Base-by-base conservation (phyloP, 2,113 vertebrate species). In the Vimba vimba region DNA sequence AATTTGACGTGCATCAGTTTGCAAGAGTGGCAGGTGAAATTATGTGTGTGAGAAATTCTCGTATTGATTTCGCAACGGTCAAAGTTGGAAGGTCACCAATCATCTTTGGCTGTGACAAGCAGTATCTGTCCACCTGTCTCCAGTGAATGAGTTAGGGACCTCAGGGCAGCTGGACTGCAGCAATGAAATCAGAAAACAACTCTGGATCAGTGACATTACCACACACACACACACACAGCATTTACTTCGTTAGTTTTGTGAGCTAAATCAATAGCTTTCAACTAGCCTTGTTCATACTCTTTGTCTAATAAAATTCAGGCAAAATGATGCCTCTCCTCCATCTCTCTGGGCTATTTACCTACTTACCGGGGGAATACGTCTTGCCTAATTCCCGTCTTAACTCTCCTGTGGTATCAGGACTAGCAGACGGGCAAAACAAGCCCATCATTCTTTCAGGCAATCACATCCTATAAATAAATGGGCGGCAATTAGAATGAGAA, bases 401-500 rank as follows among this genome's bases (percentile, higher is more conserved):
- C 79, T 88, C 50, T 84, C 76, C 39, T 47, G 62, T 78, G 55
- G 50, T 76, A 87, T 59, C 76, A 88, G 87, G 69, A 83, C 39
- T 60, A 86, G 80, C 84, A 76, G 84, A 83, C 79, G 79, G 52
- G 83, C 86, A 85, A 86, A 88, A 86, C 86, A 89, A 84, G 74
- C 78, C 76, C 87, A 88, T 87, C 87, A 73, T 60, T 87, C 87
- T 88, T 81, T 79, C 74, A 78, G 74, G 60, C 83, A 83, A 87
- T 89, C 83, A 87, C 33, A 47, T 79, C 76, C 85, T 87, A 88
- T 88, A 88, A 88, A 90, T 87, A 88, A 83, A 86, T 76, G 77
- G 78, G 52, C 47, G 25, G 74, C 79, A 82, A 87, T 90, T 90
- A 90, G 85, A 36, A 57, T 90, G 87, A 87, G 83, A 60, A 88